Evolutionary conservation across 2,113 vertebrate species (phyloP), one percentile per base, ranked within the genome.

Genomic region (Ranitomeya variabilis): DNA sequence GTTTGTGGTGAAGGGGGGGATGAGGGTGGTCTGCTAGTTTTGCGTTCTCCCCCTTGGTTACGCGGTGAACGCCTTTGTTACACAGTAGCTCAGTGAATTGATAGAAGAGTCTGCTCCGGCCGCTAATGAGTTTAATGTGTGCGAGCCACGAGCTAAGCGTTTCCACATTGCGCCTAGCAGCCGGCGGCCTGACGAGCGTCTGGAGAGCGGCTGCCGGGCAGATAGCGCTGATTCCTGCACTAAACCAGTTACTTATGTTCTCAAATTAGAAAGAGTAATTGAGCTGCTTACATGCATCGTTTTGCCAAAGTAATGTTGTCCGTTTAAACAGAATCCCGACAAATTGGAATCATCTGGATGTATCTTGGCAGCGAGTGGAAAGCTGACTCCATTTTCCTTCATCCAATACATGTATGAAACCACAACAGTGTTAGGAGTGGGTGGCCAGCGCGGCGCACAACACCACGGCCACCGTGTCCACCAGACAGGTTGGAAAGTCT

Each of bases 331-430:
- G 87, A 93, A 94, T 92, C 87, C 85, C 87, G 82, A 91, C 91
- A 94, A 94, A 94, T 94, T 93, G 93, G 92, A 94, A 93, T 94
- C 93, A 93, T 94, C 92, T 94, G 94, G 87, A 87, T 93, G 79
- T 23, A 23, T 81, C 77, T 90, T 90, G 89, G 83, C 90, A 92
- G 91, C 90, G 91, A 89, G 91, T 84, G 91, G 91, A 91, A 92
- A 91, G 11, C 64, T 91, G 86, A 90, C 89, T 93, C 91, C 93
- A 90, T 90, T 90, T 57, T 86, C 31, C 83, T 91, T 92, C 92
- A 92, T 93, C 92, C 93, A 91, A 83, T 83, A 90, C 91, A 93
- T 89, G 88, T 91, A 93, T 88, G 89, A 93, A 90, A 91, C 91
- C 91, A 93, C 92, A 92, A 92, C 92, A 94, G 89, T 93, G 91